A percentile compares a stretch with the other conserved stretches of the same genome.
Evolutionary conservation across 2,797 vertebrate species (phyloP).

Genomic region (Luscinia luscinia): DNA sequence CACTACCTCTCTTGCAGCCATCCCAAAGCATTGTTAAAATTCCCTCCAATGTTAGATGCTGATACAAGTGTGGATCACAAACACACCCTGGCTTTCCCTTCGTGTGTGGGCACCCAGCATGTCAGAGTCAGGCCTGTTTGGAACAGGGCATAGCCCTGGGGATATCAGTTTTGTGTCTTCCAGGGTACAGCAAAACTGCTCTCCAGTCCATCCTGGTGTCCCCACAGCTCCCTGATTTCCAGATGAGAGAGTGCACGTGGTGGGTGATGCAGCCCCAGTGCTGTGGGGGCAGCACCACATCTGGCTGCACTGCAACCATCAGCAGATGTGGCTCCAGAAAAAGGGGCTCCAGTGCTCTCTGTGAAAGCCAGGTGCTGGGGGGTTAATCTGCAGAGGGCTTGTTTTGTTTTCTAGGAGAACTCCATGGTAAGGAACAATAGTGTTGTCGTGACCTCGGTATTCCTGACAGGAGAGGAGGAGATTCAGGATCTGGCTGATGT

Average conservation of each 20-base stretch:
- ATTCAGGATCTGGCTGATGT: neutral
- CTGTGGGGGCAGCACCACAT: rapidly evolving
- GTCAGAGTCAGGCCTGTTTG: neutral
- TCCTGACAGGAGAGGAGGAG: neutral
- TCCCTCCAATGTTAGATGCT: neutral
- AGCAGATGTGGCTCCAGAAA: neutral
- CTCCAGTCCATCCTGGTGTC: neutral
- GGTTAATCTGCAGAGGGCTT: neutral
- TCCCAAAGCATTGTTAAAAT: neutral
- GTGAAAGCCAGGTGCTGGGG: neutral
- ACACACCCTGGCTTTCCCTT: neutral
- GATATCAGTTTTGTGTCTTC: neutral
- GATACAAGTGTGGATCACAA: neutral
- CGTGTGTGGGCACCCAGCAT: rapidly evolving
- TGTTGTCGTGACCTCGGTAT: neutral
- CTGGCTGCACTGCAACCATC: neutral
- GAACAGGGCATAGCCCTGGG: neutral
- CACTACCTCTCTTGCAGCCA: neutral
- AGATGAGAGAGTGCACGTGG: neutral
- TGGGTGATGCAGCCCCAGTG: rapidly evolving
- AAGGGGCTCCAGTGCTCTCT: neutral
- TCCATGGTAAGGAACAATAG: neutral
- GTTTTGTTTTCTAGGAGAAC: neutral
- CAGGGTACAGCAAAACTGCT: neutral
- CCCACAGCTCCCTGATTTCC: neutral